Conservation (phyloP, 2,888 invertebrate species). For the Ectemnius lituratus region DNA sequence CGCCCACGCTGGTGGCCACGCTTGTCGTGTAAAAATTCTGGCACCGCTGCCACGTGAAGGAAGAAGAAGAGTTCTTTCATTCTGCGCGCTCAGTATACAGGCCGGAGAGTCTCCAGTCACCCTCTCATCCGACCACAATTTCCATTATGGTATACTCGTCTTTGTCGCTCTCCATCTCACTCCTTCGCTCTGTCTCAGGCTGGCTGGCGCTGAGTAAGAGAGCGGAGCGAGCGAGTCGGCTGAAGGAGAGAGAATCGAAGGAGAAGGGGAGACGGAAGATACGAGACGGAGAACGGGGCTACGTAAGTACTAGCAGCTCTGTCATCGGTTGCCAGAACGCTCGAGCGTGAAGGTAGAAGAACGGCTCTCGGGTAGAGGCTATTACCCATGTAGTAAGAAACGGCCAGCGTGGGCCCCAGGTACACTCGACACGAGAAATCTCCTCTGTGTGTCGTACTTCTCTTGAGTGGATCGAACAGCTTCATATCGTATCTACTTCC, state of each 20-base stretch:
- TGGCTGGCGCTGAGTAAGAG: slow-evolving; percentile 6
- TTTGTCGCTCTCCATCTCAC: slow-evolving; percentile 11
- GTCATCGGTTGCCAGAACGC: slow-evolving; percentile 63
- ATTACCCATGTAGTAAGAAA: slow-evolving; percentile 64
- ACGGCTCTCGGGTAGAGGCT: slow-evolving; percentile 51
- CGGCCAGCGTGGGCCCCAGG: slow-evolving; percentile 54
- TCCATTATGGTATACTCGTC: slow-evolving; percentile 38
- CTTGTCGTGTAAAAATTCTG: neutral
- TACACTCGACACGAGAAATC: slow-evolving; percentile 65
- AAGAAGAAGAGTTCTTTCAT: slow-evolving; percentile 2
- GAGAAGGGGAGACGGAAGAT: neutral
- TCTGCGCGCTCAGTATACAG: neutral
- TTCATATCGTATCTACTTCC: slow-evolving; percentile 28
- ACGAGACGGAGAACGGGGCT: slow-evolving; percentile 24
- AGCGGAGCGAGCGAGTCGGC: slow-evolving; percentile 13
- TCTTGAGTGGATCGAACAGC: slow-evolving; percentile 47
- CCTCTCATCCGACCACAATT: slow-evolving; percentile 43
- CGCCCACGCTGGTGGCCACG: neutral
- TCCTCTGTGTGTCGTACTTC: slow-evolving; percentile 37
- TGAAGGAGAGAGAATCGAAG: neutral
- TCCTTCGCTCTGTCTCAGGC: slow-evolving; percentile 22
- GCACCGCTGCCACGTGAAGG: neutral
- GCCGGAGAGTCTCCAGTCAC: slow-evolving; percentile 14
- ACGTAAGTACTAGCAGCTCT: slow-evolving; percentile 44
- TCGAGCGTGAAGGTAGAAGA: slow-evolving; percentile 60